These are phyloP conservation scores for Drosophila pectinifera DNA, from an alignment of 1,140 invertebrate species.

Conservation along the genomic window DNA sequence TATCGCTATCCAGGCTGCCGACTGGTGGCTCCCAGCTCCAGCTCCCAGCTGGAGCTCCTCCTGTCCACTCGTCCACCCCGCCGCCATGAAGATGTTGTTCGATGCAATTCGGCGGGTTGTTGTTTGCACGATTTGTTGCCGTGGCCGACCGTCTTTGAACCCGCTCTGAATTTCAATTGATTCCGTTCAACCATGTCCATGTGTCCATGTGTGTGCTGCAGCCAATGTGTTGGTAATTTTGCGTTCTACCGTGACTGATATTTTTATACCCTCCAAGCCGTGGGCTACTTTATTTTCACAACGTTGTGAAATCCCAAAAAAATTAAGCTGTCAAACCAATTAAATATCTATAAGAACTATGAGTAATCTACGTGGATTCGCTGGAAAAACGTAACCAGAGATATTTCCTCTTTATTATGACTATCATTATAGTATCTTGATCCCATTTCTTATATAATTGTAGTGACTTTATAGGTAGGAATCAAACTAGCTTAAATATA, in stretches of 20 bases:
- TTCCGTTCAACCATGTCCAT: constrained; percentile 45
- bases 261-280: constrained; percentile 51
- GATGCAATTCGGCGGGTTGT: constrained; percentile 54
- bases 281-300: constrained; percentile 7
- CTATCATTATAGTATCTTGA: too few relatives aligned
- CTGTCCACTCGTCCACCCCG: constrained; percentile 8
- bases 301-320: constrained; percentile 1
- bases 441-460: too few relatives aligned
- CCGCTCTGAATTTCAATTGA: constrained; percentile 75
- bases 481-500: too few relatives aligned
- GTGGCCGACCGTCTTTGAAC: constrained; percentile 66
- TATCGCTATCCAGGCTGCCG: constrained; percentile 19
- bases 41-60: background rate
- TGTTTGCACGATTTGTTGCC: constrained; percentile 80
- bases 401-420: background rate
- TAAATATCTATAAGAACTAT: background rate
- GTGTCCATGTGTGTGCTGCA: constrained; percentile 33
- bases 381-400: background rate
- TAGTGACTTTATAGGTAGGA: too few relatives aligned
- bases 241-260: constrained; percentile 70
- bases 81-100: constrained; percentile 45
- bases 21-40: background rate
- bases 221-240: constrained; percentile 64
- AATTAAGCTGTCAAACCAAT: background rate
- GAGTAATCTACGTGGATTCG: background rate